Percentiles rank a stretch among this genome's conserved stretches.
Conservation (phyloP, 2,797 vertebrate genomes). For the Falco rusticolus region DNA sequence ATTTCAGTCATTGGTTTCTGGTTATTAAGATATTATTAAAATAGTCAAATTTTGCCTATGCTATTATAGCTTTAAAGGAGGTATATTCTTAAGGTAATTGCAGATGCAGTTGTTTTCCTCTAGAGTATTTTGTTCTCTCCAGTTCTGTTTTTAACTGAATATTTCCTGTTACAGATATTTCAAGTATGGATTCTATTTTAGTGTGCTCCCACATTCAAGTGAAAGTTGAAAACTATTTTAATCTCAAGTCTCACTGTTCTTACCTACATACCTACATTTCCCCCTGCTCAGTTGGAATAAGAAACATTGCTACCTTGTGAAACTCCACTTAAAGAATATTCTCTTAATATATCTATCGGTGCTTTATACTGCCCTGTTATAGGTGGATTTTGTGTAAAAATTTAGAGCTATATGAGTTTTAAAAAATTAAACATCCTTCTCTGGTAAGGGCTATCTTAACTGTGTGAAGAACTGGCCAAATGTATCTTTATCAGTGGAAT, state of each 20-base stretch:
- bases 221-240: not conserved
- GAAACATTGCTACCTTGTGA: not conserved
- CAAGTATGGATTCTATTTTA: not conserved
- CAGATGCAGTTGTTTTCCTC: not conserved
- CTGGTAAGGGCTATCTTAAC: not conserved
- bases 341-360: not conserved
- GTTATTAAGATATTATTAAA: not conserved
- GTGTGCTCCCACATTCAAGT: not conserved
- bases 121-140: not conserved
- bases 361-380: not conserved
- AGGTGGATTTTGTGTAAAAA: not conserved
- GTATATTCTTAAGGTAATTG: not conserved
- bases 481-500: not conserved
- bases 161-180: not conserved
- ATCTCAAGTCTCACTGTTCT: not conserved
- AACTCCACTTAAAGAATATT: not conserved
- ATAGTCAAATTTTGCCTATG: not conserved
- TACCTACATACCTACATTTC: not conserved
- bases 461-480: not conserved
- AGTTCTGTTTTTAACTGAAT: not conserved
- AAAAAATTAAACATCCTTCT: not conserved
- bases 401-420: not conserved
- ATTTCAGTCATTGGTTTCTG: not conserved
- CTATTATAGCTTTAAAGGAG: not conserved
- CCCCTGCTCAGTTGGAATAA: rapidly evolving